phyloP scores from a whole-genome alignment of 1,140 invertebrate species.

The Halesus radiatus region DNA sequence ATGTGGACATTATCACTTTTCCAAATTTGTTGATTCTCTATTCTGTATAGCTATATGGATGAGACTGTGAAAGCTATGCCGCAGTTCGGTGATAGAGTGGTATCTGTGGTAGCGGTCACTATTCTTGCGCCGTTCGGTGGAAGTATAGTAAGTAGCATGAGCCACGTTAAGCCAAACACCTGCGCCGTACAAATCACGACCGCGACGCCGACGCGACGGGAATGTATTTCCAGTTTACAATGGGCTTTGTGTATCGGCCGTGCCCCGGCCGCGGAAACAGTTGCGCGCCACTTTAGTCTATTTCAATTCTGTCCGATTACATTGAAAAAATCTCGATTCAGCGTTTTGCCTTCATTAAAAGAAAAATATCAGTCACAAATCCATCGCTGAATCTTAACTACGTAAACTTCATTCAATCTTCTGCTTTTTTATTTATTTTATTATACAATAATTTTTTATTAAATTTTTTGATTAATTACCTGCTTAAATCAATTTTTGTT shows the following conservation, averaged over 20 bases:
- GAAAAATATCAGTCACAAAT: too few species aligned
- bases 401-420: too few species aligned
- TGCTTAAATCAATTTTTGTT: too few species aligned
- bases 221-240: constrained; percentile 55
- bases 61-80: too few species aligned
- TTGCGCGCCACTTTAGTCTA: constrained; percentile 39
- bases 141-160: background rate
- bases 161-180: constrained; percentile 3
- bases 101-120: background rate
- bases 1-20: too few species aligned
- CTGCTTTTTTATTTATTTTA: too few species aligned
- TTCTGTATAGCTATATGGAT: too few species aligned
- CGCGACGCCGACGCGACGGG: constrained; percentile 47
- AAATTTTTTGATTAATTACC: too few species aligned
- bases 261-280: constrained; percentile 20
- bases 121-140: background rate
- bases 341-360: background rate
- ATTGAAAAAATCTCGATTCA: constrained; percentile 4
- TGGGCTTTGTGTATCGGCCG: constrained; percentile 37
- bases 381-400: too few species aligned
- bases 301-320: constrained; percentile 46
- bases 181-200: constrained; percentile 39
- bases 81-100: background rate
- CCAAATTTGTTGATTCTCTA: too few species aligned
- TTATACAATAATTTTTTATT: too few species aligned